Conservation (phyloP, 2,888 invertebrate species). For the Cistogaster globosa region DNA sequence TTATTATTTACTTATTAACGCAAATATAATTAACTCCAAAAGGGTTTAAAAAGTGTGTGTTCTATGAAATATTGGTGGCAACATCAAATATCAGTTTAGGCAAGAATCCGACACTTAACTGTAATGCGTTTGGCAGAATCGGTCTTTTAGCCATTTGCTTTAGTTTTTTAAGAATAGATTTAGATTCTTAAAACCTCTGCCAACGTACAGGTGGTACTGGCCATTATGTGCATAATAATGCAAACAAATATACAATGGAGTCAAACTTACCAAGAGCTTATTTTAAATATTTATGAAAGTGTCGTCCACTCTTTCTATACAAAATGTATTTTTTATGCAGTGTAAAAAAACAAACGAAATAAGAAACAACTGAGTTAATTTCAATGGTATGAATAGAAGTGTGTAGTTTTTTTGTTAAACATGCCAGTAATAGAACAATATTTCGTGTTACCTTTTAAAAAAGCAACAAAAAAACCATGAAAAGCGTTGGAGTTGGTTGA, state of each 20-base stretch:
- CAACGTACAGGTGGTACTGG: conserved; percentile 40
- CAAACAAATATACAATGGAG: neutral
- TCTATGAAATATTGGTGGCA: too few relatives aligned
- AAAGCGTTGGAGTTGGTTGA: conserved; percentile 45
- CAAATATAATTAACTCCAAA: too few relatives aligned
- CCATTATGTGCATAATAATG: conserved; percentile 1
- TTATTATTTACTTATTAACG: too few relatives aligned
- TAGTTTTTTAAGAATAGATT: conserved; percentile 36
- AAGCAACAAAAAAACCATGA: neutral
- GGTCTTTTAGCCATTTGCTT: conserved; percentile 14
- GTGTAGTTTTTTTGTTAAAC: conserved; percentile 46
- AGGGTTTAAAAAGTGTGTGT: too few relatives aligned
- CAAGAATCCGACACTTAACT: neutral
- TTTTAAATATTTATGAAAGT: conserved; percentile 8
- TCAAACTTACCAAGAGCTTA: neutral
- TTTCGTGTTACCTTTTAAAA: conserved; percentile 25
- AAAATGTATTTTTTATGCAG: neutral
- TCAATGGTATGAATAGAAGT: conserved; percentile 13
- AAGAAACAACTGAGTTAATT: neutral
- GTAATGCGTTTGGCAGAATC: conserved; percentile 8
- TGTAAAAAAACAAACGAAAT: conserved; percentile 17
- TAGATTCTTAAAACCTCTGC: neutral
- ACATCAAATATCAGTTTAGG: too few relatives aligned
- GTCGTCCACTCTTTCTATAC: neutral
- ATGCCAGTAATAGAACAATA: conserved; percentile 46